Conservation (phyloP, 2,113 vertebrate genomes). For the Grus americana region DNA sequence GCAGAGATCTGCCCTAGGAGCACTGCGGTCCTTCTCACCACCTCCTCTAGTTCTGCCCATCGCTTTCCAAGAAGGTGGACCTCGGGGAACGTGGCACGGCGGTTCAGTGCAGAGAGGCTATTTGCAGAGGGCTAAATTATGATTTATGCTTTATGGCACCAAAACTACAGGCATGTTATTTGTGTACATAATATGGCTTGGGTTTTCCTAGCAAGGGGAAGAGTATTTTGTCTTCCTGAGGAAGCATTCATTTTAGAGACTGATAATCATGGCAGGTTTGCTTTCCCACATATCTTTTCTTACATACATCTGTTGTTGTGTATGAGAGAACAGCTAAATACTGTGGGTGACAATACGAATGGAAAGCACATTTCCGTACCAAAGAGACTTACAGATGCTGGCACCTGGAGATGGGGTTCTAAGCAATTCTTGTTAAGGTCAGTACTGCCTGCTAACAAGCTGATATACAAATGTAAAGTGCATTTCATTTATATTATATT, state of each 20-base stretch:
- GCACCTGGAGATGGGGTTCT: not conserved
- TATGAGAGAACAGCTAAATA: not conserved
- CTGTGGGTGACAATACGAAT: not conserved
- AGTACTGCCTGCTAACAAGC: not conserved
- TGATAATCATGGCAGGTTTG: slow-evolving; percentile 19
- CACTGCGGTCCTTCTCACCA: rapidly evolving
- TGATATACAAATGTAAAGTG: not conserved
- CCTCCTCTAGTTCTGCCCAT: not conserved
- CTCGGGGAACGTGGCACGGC: not conserved
- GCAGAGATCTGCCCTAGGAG: not conserved
- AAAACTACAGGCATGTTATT: slow-evolving; percentile 15
- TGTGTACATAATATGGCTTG: not conserved
- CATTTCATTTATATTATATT: not conserved
- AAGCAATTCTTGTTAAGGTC: not conserved
- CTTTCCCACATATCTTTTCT: not conserved
- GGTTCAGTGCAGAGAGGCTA: not conserved
- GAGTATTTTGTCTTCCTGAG: slow-evolving; percentile 13
- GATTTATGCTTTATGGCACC: slow-evolving; percentile 60
- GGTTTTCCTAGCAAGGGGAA: not conserved
- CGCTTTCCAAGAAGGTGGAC: not conserved
- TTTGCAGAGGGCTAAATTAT: slow-evolving; percentile 8
- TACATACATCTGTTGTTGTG: not conserved
- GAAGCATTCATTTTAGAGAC: not conserved
- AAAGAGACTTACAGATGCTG: not conserved
- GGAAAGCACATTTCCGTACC: not conserved